A percentile compares a stretch with the other conserved stretches of the same genome.
Evolutionary conservation across 2,888 invertebrate species (phyloP).

Genomic region (Apamea crenata): DNA sequence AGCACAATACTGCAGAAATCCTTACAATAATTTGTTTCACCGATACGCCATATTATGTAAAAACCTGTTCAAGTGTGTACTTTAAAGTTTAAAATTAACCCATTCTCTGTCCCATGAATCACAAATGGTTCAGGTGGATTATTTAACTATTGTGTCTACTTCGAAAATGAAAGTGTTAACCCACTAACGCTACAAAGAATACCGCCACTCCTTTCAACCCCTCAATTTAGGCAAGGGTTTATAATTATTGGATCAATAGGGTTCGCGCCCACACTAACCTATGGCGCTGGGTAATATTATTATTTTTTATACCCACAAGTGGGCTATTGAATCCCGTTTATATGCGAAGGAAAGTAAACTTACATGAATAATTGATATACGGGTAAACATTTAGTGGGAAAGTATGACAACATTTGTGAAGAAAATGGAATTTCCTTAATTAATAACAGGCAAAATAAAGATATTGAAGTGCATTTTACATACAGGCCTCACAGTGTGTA

Average conservation of each 20-base stretch:
- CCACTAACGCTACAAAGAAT: background rate
- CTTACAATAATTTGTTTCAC: background rate
- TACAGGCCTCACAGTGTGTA: too few relatives aligned
- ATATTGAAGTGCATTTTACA: background rate
- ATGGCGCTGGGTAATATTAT: background rate
- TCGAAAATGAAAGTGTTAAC: background rate
- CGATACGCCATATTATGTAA: background rate
- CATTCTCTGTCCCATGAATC: background rate
- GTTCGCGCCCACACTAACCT: background rate
- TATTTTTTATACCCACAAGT: background rate
- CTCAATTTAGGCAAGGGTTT: constrained; percentile 1
- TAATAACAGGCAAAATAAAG: background rate
- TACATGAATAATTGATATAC: background rate
- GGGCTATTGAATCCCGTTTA: constrained; percentile 13
- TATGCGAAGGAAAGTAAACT: constrained; percentile 1
- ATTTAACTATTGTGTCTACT: too few relatives aligned
- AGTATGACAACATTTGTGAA: background rate
- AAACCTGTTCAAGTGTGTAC: constrained; percentile 4
- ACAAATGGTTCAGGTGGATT: too few relatives aligned
- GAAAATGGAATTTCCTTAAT: background rate
- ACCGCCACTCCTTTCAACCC: background rate
- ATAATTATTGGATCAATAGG: constrained; percentile 35
- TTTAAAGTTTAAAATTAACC: background rate
- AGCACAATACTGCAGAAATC: too few relatives aligned
- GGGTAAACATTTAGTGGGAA: background rate